These are phyloP conservation scores for Shinisaurus crocodilurus DNA, from an alignment of 2,113 vertebrate species.

Conservation along the genomic window DNA sequence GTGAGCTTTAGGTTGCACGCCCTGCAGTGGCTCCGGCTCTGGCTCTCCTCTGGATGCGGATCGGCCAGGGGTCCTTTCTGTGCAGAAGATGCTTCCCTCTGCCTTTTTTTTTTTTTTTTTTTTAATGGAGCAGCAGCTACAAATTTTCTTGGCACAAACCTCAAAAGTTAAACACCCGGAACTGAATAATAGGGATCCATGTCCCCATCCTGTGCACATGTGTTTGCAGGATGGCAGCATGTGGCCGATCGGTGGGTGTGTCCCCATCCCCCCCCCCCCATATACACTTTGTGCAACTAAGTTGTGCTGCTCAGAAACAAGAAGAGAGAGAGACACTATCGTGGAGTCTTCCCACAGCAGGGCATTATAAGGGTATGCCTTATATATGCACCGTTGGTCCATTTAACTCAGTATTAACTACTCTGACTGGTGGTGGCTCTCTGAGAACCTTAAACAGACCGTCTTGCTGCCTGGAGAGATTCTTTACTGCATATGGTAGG, in stretches of 20 bases:
- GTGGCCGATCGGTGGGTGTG: rapidly evolving
- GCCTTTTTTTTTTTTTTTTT: slow-evolving; percentile 57
- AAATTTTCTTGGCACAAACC: slow-evolving; percentile 70
- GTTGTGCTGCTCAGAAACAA: slow-evolving; percentile 33
- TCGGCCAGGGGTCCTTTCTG: neutral
- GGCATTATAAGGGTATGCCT: neutral
- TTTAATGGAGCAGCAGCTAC: slow-evolving; percentile 88
- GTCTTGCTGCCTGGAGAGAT: neutral
- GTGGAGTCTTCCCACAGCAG: neutral
- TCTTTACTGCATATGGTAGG: neutral
- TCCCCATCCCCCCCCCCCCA: neutral
- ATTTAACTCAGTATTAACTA: neutral
- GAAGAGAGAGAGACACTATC: neutral
- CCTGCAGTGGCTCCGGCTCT: neutral
- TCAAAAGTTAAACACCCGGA: slow-evolving; percentile 80
- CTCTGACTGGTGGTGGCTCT: neutral
- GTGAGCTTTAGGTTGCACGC: neutral
- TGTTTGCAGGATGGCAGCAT: neutral
- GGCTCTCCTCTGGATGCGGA: neutral
- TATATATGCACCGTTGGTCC: neutral
- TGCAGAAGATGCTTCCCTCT: slow-evolving; percentile 67
- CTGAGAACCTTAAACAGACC: too few species aligned
- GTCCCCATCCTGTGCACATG: neutral
- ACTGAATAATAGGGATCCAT: slow-evolving; percentile 69
- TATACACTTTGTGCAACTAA: slow-evolving; percentile 3